These are phyloP conservation scores for Physocephala rufipes DNA, from an alignment of 2,888 invertebrate genomes.

Conservation along the genomic window DNA sequence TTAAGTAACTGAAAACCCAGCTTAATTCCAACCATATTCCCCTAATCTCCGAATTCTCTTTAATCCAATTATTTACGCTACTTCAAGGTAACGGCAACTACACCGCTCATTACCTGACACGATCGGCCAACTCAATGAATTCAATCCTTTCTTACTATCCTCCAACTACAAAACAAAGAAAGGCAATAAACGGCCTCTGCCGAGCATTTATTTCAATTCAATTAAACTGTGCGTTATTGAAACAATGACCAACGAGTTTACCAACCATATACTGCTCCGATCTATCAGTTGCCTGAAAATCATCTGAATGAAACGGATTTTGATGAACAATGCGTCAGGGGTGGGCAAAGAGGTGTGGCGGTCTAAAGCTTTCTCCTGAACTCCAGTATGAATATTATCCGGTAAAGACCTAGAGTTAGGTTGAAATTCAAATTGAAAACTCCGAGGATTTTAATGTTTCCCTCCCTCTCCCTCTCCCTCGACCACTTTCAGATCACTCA, in stretches of 20 bases:
- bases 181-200: neutral
- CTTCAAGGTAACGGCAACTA: conserved; percentile 29
- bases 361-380: conserved; percentile 27
- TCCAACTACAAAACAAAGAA: neutral
- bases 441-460: too few relatives aligned
- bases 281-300: neutral
- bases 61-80: conserved; percentile 45
- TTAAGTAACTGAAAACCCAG: neutral
- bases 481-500: too few relatives aligned
- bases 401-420: too few relatives aligned
- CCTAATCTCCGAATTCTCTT: conserved; percentile 10
- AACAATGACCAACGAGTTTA: conserved; percentile 9
- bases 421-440: too few relatives aligned
- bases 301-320: neutral
- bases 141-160: neutral
- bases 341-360: conserved; percentile 24
- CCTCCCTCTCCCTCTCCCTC: too few relatives aligned
- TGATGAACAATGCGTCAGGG: neutral
- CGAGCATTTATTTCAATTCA: neutral
- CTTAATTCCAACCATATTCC: neutral
- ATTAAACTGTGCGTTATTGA: conserved; percentile 9
- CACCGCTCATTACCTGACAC: neutral
- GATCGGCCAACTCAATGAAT: neutral
- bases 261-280: neutral
- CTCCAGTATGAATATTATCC: neutral